phyloP scores from a whole-genome alignment of 2,888 invertebrate species.

The Eupsilia transversa region DNA sequence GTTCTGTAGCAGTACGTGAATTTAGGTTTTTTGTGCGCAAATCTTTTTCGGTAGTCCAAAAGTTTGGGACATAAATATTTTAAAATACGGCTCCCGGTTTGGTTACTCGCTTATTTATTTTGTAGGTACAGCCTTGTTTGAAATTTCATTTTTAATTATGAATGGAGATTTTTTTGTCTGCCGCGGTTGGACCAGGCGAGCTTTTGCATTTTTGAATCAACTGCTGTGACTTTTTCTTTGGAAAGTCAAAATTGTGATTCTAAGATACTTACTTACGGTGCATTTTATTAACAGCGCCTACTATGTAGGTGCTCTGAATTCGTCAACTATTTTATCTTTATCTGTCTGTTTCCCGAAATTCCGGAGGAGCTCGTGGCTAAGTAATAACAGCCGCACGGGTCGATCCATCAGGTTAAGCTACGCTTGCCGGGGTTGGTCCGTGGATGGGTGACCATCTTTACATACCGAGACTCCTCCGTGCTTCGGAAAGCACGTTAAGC shows the following conservation, averaged over 20 bases:
- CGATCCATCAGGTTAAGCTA: no score
- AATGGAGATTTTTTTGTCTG: slow-evolving; percentile 45
- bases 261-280: background rate
- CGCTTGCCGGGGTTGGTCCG: no score
- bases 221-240: slow-evolving; percentile 26
- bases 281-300: background rate
- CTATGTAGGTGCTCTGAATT: background rate
- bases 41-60: slow-evolving; percentile 57
- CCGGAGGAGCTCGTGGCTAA: no score
- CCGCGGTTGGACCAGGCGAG: slow-evolving; percentile 8
- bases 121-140: slow-evolving; percentile 35
- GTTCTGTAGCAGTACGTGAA: slow-evolving; percentile 51
- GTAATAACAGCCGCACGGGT: no score
- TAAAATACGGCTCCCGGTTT: slow-evolving; percentile 44
- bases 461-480: no score
- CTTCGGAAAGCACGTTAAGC: no score
- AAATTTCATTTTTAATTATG: slow-evolving; percentile 57
- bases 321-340: background rate
- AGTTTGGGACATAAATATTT: slow-evolving; percentile 61
- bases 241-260: background rate
- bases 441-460: no score
- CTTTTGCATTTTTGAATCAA: slow-evolving; percentile 33
- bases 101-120: slow-evolving; percentile 60
- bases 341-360: no score
- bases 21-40: slow-evolving; percentile 58